Conservation (phyloP, 2,888 invertebrate genomes). For the Anodontia alba region DNA sequence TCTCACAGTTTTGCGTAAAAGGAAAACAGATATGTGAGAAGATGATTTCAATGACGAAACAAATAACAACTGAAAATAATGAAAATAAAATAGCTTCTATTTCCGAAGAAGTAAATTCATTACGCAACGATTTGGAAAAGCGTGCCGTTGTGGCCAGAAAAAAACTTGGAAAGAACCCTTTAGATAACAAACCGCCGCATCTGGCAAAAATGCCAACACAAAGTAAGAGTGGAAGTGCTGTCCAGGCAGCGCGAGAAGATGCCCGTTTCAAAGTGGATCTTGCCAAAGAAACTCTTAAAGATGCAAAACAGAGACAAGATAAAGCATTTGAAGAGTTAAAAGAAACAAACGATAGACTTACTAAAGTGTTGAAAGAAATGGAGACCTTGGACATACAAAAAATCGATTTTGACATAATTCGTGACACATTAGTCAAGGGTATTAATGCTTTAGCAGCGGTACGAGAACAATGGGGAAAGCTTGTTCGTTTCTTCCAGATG, state of each 20-base stretch:
- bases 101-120: neutral
- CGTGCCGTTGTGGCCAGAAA: neutral
- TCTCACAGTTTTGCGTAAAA: neutral
- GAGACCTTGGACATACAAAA: neutral
- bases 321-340: neutral
- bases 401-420: constrained; percentile 6
- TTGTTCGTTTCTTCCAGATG: neutral
- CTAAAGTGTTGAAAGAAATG: neutral
- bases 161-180: neutral
- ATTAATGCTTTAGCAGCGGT: constrained; percentile 2
- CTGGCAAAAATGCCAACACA: neutral
- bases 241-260: neutral
- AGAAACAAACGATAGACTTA: neutral
- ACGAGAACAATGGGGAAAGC: constrained; percentile 7
- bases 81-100: neutral
- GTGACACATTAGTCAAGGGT: constrained; percentile 2
- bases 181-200: constrained; percentile 2
- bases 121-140: neutral
- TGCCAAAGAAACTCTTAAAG: constrained; percentile 15
- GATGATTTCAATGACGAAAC: neutral
- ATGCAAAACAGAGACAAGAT: constrained; percentile 8
- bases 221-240: neutral
- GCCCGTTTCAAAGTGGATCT: neutral
- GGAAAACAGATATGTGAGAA: neutral
- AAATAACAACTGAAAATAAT: neutral